A percentile compares a stretch with the other conserved stretches of the same genome.
These are phyloP conservation scores for Drosophila elegans DNA, from an alignment of 1,140 invertebrate species.

Conservation along the genomic window DNA sequence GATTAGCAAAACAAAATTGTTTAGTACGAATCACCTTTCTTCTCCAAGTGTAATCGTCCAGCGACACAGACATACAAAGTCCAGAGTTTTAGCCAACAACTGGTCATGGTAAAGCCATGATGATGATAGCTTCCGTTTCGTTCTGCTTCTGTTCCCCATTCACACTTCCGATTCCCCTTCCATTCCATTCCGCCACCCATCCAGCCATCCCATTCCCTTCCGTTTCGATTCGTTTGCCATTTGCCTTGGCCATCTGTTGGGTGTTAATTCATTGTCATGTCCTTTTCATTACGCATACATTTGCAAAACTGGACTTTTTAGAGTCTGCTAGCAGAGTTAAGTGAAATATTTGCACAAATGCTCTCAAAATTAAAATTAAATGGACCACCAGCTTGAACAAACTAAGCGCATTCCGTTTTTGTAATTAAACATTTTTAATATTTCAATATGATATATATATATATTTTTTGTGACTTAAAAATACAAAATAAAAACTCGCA, in stretches of 20 bases:
- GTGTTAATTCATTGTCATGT: slow-evolving; percentile 74
- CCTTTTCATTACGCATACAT: slow-evolving; percentile 69
- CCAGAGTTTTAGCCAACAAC: slow-evolving; percentile 41
- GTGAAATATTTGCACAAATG: slow-evolving; percentile 35
- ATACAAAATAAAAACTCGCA: background rate
- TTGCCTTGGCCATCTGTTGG: slow-evolving; percentile 45
- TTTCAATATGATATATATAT: no score
- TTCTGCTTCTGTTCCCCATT: slow-evolving; percentile 23
- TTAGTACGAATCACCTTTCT: background rate
- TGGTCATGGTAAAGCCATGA: slow-evolving; percentile 41
- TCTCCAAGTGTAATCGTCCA: background rate
- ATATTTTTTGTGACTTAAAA: no score
- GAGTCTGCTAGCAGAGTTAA: slow-evolving; percentile 7
- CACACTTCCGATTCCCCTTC: slow-evolving; percentile 36
- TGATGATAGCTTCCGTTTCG: slow-evolving; percentile 53
- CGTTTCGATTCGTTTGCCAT: slow-evolving; percentile 24
- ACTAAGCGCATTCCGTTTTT: background rate
- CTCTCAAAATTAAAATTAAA: slow-evolving; percentile 8
- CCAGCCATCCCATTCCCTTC: slow-evolving; percentile 9
- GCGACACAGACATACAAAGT: slow-evolving; percentile 10
- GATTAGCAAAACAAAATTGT: no score
- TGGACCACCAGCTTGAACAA: background rate
- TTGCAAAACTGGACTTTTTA: slow-evolving; percentile 18
- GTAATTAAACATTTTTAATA: background rate
- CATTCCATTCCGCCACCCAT: background rate